phyloP scores from a whole-genome alignment of 2,888 invertebrate species.

The Phaonia tiefii region DNA sequence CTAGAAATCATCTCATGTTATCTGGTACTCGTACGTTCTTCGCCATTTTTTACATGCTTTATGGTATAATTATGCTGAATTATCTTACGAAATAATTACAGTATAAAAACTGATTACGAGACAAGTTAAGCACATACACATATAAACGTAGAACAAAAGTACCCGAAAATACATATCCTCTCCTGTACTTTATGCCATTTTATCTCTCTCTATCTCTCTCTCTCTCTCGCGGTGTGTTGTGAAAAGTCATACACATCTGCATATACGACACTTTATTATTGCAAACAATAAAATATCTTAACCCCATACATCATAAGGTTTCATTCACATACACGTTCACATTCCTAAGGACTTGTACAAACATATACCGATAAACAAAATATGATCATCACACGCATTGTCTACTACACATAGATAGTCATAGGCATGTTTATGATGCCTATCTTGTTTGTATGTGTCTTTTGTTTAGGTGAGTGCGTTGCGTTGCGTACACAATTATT shows the following conservation, averaged over 20 bases:
- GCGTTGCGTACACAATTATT: neutral
- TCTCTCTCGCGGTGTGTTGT: too few species aligned
- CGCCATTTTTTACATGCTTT: neutral
- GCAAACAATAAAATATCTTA: slow-evolving; percentile 57
- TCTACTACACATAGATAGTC: neutral
- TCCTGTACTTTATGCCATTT: too few species aligned
- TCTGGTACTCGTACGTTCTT: neutral
- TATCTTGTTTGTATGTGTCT: slow-evolving; percentile 9
- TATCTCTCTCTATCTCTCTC: too few species aligned
- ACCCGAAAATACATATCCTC: too few species aligned
- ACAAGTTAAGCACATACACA: too few species aligned
- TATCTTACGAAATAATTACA: slow-evolving; percentile 54
- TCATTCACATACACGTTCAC: neutral
- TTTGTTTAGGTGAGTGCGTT: neutral
- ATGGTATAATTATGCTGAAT: slow-evolving; percentile 49
- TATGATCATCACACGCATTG: neutral
- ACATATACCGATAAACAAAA: neutral
- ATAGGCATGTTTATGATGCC: slow-evolving; percentile 38
- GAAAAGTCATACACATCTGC: neutral
- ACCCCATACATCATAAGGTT: slow-evolving; percentile 32
- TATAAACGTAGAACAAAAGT: too few species aligned
- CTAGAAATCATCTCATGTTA: too few species aligned
- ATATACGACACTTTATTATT: slow-evolving; percentile 39
- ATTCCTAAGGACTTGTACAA: neutral
- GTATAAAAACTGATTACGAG: slow-evolving; percentile 29